Evolutionary conservation across 2,888 invertebrate species (phyloP).

Genomic region (Rosalia funebris): DNA sequence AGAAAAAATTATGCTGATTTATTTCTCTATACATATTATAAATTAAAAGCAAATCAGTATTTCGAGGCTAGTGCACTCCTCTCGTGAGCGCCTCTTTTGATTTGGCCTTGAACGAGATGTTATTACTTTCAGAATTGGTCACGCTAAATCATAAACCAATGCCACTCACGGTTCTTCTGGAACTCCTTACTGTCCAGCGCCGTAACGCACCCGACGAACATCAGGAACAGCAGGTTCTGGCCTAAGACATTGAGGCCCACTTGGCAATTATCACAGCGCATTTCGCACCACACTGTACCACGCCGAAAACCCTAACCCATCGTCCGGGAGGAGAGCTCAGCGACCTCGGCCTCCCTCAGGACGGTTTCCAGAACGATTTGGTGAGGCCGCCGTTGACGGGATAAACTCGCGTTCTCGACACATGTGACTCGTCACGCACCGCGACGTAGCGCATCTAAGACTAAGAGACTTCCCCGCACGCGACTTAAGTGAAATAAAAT

Average conservation of each 20-base stretch:
- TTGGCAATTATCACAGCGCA: slow-evolving; percentile 34
- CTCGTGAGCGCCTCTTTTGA: too few species aligned
- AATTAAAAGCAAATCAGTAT: too few species aligned
- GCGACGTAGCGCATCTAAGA: slow-evolving; percentile 47
- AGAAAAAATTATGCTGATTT: too few species aligned
- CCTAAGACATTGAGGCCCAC: slow-evolving; percentile 1
- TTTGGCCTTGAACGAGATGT: too few species aligned
- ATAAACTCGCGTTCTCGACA: slow-evolving; percentile 40
- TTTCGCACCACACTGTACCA: slow-evolving; percentile 39
- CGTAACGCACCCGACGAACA: slow-evolving; percentile 34
- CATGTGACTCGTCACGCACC: slow-evolving; percentile 38
- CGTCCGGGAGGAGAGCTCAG: background rate
- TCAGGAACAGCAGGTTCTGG: slow-evolving; percentile 30
- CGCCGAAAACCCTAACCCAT: slow-evolving; percentile 38
- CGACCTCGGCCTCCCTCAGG: background rate
- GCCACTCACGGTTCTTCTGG: slow-evolving; percentile 53
- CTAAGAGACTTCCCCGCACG: slow-evolving; percentile 42
- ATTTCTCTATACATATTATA: too few species aligned
- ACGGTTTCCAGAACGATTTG: slow-evolving; percentile 5
- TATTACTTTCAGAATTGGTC: too few species aligned
- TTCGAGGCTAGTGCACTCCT: too few species aligned
- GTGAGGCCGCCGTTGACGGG: slow-evolving; percentile 2
- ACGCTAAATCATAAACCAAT: too few species aligned
- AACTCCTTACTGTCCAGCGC: slow-evolving; percentile 53
- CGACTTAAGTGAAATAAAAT: slow-evolving; percentile 33